A percentile compares a stretch with the other conserved stretches of the same genome.
Evolutionary conservation across 1,140 invertebrate genomes (phyloP).

Genomic region (Marisa cornuarietis): DNA sequence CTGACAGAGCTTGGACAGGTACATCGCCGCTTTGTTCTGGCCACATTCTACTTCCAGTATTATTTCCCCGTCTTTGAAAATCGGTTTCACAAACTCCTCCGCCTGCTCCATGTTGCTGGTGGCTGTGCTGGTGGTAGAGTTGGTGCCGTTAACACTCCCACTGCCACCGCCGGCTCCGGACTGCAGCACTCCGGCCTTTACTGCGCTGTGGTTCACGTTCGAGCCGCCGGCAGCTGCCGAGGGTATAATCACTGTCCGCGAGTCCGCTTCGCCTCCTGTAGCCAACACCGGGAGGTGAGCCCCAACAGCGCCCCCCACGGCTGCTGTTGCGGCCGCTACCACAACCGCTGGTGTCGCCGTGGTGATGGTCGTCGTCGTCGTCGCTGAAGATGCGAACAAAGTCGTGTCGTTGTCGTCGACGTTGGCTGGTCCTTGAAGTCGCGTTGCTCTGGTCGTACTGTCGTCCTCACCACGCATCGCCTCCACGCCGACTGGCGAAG

Average conservation of each 20-base stretch:
- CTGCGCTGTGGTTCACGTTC: conserved; percentile 13
- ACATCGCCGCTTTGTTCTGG: conserved; percentile 63
- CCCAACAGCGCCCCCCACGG: no score
- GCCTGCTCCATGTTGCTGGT: conserved; percentile 31
- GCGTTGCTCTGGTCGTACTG: no score
- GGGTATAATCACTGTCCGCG: conserved; percentile 8
- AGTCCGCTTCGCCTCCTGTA: conserved; percentile 3
- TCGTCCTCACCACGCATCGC: conserved; percentile 18
- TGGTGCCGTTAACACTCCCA: conserved; percentile 16
- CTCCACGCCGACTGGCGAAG: no score
- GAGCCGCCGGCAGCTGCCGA: conserved; percentile 22
- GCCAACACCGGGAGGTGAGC: not conserved
- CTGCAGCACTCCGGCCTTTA: not conserved
- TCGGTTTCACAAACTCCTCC: conserved; percentile 62
- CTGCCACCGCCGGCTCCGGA: not conserved
- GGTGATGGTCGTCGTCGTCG: not conserved
- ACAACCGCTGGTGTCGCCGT: conserved; percentile 18
- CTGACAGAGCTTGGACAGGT: conserved; percentile 65
- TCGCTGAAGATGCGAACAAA: not conserved
- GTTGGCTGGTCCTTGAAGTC: not conserved
- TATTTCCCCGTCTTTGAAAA: conserved; percentile 62
- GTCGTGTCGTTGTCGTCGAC: not conserved
- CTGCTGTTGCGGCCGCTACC: not conserved
- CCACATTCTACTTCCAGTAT: conserved; percentile 68
- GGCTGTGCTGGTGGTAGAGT: not conserved